Percentiles rank a stretch among this genome's conserved stretches.
Evolutionary conservation across 2,797 vertebrate genomes (phyloP).

Genomic region (Spea hammondii): DNA sequence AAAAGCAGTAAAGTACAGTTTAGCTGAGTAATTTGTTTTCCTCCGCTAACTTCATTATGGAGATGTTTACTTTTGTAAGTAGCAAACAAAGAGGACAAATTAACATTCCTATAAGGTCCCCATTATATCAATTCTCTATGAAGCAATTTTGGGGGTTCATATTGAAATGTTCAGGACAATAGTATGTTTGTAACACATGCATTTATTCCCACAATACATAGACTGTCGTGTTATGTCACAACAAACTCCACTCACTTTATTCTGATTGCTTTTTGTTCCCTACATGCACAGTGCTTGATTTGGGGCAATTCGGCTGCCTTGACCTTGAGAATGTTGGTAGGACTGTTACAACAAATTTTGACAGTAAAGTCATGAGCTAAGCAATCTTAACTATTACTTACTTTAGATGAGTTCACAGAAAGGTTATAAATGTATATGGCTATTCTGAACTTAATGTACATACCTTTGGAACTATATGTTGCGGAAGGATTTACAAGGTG

Average conservation of each 20-base stretch:
- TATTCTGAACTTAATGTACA: slow-evolving; percentile 5
- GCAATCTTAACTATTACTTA: slow-evolving; percentile 22
- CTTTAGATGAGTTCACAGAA: slow-evolving; percentile 1
- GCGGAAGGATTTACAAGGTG: slow-evolving; percentile 11
- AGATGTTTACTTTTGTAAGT: slow-evolving; percentile 36
- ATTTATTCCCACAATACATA: no score
- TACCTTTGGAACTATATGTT: neutral
- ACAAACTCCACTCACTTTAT: no score
- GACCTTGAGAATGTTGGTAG: no score
- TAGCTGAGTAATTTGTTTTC: slow-evolving; percentile 27
- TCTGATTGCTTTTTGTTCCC: no score
- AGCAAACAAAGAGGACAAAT: slow-evolving; percentile 39
- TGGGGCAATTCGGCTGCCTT: no score
- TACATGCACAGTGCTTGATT: no score
- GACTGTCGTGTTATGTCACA: no score
- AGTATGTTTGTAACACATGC: no score
- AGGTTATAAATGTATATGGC: neutral
- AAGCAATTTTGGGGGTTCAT: neutral
- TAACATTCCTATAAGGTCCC: slow-evolving; percentile 14
- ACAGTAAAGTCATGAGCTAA: neutral
- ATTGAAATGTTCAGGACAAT: no score
- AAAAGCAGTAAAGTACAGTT: slow-evolving; percentile 30
- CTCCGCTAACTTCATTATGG: slow-evolving; percentile 44
- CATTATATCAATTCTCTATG: neutral
- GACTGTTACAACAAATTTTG: no score